Evolutionary conservation across 2,797 vertebrate genomes (phyloP), one percentile per base, ranked within the genome.

Genomic region (Lepidocolaptes lacrymiger): DNA sequence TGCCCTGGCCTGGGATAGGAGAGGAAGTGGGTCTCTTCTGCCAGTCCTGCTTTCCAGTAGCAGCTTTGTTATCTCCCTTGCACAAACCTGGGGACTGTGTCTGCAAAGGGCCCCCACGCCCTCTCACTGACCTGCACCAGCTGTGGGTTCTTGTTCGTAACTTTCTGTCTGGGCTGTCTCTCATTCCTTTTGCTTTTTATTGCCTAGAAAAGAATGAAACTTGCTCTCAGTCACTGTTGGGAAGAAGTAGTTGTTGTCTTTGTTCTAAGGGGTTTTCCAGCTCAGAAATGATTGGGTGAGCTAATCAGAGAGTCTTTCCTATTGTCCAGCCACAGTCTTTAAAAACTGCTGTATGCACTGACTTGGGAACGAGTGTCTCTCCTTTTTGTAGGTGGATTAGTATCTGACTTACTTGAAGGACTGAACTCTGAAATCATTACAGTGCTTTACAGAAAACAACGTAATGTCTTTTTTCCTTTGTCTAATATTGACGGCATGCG

Each of bases 71-170:
- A 16, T 51, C 41, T 64, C 46, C 22, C 30, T 51, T 84, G 77
- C 26, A 14, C 11, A 74, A 59, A 63, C 14, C 11, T 3, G 0
- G 26, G 41, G 51, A 15, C 34, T 30, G 26, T 73, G 48, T 41
- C n/a, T 0, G 1, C 20, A 27, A 66, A 43, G 34, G 39, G 26
- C 52, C 37, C 8, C 19, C 1, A 0, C 13, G 21, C 24, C 41
- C 51, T 69, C 44, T 64, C 17, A 19, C 39, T 36, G 26, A 30
- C 39, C 51, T 7, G 3, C 0, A 3, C 5, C 4, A 48, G 10
- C 83, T 26, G 1, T 32, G 34, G 4, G 4, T 56, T 75, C 55
- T 87, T 73, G 26, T 63, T 85, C 32, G 8, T 44, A 12, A 8
- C 58, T 71, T 39, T 58, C 49, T 71, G 0, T n/a, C 26, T 61